Percentiles rank a stretch among this genome's conserved stretches.
Evolutionary conservation across 2,888 invertebrate genomes (phyloP).

Genomic region (Macrosoma leucophasiata): DNA sequence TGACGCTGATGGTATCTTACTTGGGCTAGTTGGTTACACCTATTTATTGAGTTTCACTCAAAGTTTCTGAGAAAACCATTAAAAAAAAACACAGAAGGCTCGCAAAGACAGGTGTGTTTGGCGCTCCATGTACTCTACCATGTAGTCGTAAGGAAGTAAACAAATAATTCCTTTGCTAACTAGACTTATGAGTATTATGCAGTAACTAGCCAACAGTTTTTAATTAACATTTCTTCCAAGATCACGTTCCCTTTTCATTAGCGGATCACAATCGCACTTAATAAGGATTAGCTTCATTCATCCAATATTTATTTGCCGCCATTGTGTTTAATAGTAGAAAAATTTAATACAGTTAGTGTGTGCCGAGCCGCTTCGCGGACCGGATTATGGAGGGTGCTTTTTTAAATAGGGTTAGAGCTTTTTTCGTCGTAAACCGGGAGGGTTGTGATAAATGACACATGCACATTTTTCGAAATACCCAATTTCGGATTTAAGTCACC

Average conservation of each 20-base stretch:
- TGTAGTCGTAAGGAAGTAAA: too few relatives aligned
- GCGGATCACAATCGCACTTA: slow-evolving; percentile 50
- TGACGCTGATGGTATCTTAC: too few relatives aligned
- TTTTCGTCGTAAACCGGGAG: slow-evolving; percentile 50
- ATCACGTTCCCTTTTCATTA: too few relatives aligned
- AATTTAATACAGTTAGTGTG: slow-evolving; percentile 72
- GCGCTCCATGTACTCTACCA: too few relatives aligned
- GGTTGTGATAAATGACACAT: slow-evolving; percentile 77
- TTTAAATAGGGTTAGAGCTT: slow-evolving; percentile 72
- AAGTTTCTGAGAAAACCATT: too few relatives aligned
- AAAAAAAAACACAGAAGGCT: too few relatives aligned
- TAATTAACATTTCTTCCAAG: slow-evolving; percentile 1
- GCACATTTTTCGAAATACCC: slow-evolving; percentile 77
- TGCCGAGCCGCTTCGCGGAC: slow-evolving; percentile 51
- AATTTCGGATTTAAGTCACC: slow-evolving; percentile 78
- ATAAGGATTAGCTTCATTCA: slow-evolving; percentile 64
- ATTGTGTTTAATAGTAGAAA: slow-evolving; percentile 68
- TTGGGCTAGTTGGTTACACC: too few relatives aligned
- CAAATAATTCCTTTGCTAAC: too few relatives aligned
- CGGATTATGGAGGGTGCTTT: slow-evolving; percentile 70
- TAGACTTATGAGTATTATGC: too few relatives aligned
- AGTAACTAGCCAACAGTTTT: too few relatives aligned
- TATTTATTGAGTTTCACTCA: too few relatives aligned
- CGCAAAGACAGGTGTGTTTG: too few relatives aligned
- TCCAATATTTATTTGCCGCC: slow-evolving; percentile 68